Base-by-base conservation (phyloP, 2,797 vertebrate genomes). In the Siniperca undulata region DNA sequence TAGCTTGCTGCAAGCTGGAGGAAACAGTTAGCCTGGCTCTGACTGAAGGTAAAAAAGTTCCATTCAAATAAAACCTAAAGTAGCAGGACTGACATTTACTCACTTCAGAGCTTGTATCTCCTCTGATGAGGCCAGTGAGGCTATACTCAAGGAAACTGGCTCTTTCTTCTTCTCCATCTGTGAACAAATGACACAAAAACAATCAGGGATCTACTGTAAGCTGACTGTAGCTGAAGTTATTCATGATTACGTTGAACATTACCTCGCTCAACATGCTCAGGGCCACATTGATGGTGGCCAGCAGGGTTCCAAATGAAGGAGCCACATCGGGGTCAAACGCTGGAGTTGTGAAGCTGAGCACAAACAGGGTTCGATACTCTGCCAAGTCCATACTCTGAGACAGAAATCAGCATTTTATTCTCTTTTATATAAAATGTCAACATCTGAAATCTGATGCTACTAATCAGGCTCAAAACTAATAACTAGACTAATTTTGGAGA, bases 131-230 rank as follows among this genome's bases (percentile, higher is more conserved):
- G 95, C 96, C n/a, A 96, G 88, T 10, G 96, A 95, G 22, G 92
- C 95, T 24, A 97, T 95, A 64, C 95, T 96, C 81, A 97, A 83
- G 9, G 96, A 94, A 1, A 96, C 95, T 0, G 97, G 96, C 80
- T 99, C 98, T 84, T 99, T 99, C 91, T 98, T 99, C 95, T 99
- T 99, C 92, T 99, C 98, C 88, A 98, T 96, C 98, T 99, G 56
- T 1, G 48, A 56, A 83, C 19, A 68, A n/a, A 77, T 0, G 6
- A 1, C 46, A 67, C n/a, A 52, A 14, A 74, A 8, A 76, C 13
- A 36, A 2, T 38, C 19, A 55, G 24, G 7, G 4, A 68, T 61
- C 22, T 5, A 6, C 10, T 20, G 44, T 0, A 1, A 7, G 1
- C 3, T 2, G 10, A 50, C 4, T 2, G 30, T 0, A 46, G 20